Conservation (phyloP, 64 coral and sea anemone species). For the Porites australiensis region DNA sequence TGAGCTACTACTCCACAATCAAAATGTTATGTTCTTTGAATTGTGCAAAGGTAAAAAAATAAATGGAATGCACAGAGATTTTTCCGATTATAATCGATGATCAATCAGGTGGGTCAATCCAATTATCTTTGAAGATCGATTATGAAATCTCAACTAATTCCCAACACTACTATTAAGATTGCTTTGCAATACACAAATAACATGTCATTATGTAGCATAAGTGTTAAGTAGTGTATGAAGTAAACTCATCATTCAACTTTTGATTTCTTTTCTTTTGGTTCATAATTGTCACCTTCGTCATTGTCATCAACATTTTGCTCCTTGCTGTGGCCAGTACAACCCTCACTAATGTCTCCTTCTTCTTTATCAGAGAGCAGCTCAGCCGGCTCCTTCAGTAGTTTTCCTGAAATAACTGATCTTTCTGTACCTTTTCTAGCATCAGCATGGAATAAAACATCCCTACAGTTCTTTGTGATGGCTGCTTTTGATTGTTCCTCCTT, state of each 20-base stretch:
- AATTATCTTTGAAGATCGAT: no score
- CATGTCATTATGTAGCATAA: no score
- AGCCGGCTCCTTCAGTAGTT: not conserved
- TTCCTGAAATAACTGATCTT: constrained; percentile 71
- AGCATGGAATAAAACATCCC: constrained; percentile 87
- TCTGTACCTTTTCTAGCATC: constrained; percentile 57
- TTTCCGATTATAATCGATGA: no score
- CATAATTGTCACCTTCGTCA: constrained; percentile 9
- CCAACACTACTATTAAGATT: no score
- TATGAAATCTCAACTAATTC: no score
- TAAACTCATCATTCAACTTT: not conserved
- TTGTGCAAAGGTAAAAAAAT: no score
- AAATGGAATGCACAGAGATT: no score
- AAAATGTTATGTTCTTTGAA: no score
- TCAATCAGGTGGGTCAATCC: no score
- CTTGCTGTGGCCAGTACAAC: not conserved
- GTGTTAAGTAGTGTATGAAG: no score
- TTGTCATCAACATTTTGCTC: not conserved
- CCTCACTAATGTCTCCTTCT: not conserved
- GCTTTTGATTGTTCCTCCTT: constrained; percentile 88
- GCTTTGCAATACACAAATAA: no score
- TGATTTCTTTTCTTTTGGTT: constrained; percentile 21
- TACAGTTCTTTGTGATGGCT: constrained; percentile 87
- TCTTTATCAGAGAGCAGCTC: not conserved
- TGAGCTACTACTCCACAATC: no score